Conservation (phyloP, 2,797 vertebrate species). For the Anguilla anguilla region DNA sequence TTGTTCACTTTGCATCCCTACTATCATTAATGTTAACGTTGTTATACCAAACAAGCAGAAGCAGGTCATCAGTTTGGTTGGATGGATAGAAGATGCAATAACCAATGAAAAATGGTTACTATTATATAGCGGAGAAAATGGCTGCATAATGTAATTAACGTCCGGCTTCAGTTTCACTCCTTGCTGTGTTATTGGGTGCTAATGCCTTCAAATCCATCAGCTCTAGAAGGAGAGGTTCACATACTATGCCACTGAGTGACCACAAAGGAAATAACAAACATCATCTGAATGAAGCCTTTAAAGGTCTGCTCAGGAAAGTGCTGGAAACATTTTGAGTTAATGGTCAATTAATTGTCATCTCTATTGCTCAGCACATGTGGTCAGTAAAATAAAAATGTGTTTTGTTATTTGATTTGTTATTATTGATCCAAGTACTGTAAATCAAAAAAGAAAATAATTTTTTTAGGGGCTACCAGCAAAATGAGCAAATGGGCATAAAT, state of each 20-base stretch:
- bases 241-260: neutral
- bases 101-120: neutral
- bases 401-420: too few relatives aligned
- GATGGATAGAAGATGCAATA: neutral
- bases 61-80: neutral
- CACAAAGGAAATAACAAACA: neutral
- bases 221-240: neutral
- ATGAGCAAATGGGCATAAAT: too few relatives aligned
- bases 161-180: neutral
- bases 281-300: neutral
- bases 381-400: too few relatives aligned
- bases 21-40: neutral
- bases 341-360: too few relatives aligned
- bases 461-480: too few relatives aligned
- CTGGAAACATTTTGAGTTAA: neutral
- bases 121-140: neutral
- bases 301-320: neutral
- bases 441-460: too few relatives aligned
- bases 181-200: conserved; percentile 1
- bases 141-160: neutral
- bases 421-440: too few relatives aligned
- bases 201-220: conserved; percentile 1
- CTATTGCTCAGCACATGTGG: too few relatives aligned
- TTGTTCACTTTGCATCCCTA: neutral
- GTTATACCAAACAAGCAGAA: neutral